These are phyloP conservation scores for Malthinus seriepunctatus DNA, from an alignment of 2,888 invertebrate genomes.

Conservation along the genomic window DNA sequence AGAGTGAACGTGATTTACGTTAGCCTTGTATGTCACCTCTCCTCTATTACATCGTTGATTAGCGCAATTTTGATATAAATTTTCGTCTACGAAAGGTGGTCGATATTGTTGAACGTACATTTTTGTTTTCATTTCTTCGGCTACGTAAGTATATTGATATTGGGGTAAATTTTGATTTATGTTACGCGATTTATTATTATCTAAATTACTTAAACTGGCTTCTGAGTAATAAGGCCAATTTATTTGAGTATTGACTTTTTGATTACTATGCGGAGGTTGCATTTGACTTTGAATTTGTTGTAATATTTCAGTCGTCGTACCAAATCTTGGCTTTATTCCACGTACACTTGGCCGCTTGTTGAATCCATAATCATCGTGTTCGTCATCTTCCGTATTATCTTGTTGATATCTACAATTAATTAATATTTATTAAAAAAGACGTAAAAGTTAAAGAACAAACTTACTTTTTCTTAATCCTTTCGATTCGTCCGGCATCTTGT, in stretches of 20 bases:
- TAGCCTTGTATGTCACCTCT: constrained; percentile 40
- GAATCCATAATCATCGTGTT: constrained; percentile 89
- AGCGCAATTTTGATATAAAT: constrained; percentile 60
- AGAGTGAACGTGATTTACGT: constrained; percentile 44
- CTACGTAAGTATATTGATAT: constrained; percentile 42
- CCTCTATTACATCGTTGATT: constrained; percentile 42
- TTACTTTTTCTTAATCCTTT: constrained; percentile 75
- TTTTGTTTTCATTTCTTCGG: constrained; percentile 42
- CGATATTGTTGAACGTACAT: constrained; percentile 45
- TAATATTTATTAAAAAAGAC: not conserved
- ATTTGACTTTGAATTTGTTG: constrained; percentile 78
- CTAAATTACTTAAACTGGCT: constrained; percentile 53
- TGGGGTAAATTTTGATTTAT: constrained; percentile 42
- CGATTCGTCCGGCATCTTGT: constrained; percentile 81
- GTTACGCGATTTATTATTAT: constrained; percentile 44
- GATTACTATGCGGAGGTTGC: constrained; percentile 56
- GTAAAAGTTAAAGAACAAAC: constrained; percentile 13
- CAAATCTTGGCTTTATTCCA: constrained; percentile 86
- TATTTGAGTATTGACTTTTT: constrained; percentile 50
- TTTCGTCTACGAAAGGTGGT: constrained; percentile 53
- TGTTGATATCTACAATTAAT: constrained; percentile 60
- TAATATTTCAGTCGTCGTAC: constrained; percentile 77
- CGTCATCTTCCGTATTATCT: constrained; percentile 68
- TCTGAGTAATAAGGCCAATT: constrained; percentile 72
- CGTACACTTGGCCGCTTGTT: constrained; percentile 86